Evolutionary conservation across 2,888 invertebrate genomes (phyloP).

Genomic region (Drosophila diplacantha): DNA sequence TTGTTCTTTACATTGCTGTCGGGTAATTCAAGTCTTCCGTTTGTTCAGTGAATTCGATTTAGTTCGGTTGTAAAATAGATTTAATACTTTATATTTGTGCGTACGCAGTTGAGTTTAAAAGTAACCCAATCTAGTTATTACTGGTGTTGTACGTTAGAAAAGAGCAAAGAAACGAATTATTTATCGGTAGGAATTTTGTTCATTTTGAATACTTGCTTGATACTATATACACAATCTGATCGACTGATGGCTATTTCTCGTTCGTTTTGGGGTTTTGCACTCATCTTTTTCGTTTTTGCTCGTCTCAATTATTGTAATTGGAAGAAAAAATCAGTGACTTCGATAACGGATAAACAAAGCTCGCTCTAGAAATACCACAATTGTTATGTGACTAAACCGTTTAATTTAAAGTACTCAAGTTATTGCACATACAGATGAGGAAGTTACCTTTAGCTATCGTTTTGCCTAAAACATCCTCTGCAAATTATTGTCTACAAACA

Average conservation of each 20-base stretch:
- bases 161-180: conserved; percentile 22
- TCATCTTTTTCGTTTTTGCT: conserved; percentile 18
- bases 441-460: conserved; percentile 55
- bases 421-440: conserved; percentile 25
- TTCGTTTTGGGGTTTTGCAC: conserved; percentile 27
- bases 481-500: conserved; percentile 72
- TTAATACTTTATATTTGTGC: conserved; percentile 66
- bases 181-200: conserved; percentile 71
- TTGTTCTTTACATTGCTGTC: conserved; percentile 58
- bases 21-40: conserved; percentile 62
- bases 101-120: conserved; percentile 63
- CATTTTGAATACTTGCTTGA: conserved; percentile 53
- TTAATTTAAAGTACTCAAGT: conserved; percentile 37
- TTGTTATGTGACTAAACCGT: conserved; percentile 19
- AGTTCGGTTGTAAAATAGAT: conserved; percentile 48
- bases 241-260: conserved; percentile 25
- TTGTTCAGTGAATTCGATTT: conserved; percentile 53
- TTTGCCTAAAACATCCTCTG: conserved; percentile 45
- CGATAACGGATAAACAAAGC: conserved; percentile 18
- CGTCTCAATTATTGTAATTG: conserved; percentile 19
- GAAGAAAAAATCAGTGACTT: conserved; percentile 25
- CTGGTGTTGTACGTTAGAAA: conserved; percentile 42
- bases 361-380: conserved; percentile 27
- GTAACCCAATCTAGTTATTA: conserved; percentile 32
- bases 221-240: conserved; percentile 61